Percentiles rank a stretch among this genome's conserved stretches.
Conservation (phyloP, 2,113 vertebrate genomes). For the Suncus etruscus region DNA sequence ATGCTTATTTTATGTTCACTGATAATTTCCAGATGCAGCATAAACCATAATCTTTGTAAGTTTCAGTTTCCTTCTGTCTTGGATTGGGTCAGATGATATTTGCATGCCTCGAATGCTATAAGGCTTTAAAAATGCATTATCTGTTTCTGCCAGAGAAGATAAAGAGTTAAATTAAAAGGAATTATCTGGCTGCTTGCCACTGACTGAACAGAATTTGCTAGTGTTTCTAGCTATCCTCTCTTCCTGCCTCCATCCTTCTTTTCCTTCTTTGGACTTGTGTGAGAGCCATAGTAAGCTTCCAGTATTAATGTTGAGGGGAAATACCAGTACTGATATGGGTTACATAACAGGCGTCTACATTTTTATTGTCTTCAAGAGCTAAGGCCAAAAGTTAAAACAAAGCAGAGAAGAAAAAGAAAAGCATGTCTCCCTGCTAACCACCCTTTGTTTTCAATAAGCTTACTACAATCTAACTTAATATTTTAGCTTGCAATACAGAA, state of each 20-base stretch:
- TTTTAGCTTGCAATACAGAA: conserved; percentile 61
- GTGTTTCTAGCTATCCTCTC: conserved; percentile 59
- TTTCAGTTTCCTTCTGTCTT: neutral
- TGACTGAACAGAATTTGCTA: conserved; percentile 67
- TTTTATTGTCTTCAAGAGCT: conserved; percentile 22
- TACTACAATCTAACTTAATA: conserved; percentile 55
- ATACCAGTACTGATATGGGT: conserved; percentile 57
- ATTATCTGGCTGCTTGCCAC: conserved; percentile 64
- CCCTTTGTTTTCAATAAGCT: conserved; percentile 54
- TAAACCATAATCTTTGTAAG: neutral
- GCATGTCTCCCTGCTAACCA: conserved; percentile 6
- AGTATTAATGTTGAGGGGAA: conserved; percentile 52
- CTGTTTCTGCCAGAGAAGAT: conserved; percentile 65
- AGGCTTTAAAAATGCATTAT: conserved; percentile 53
- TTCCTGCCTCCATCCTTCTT: conserved; percentile 48
- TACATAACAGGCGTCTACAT: conserved; percentile 40
- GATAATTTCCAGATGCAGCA: neutral
- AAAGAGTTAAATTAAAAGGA: conserved; percentile 76
- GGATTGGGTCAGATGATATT: neutral
- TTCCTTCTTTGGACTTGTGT: conserved; percentile 64
- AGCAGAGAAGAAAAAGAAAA: neutral
- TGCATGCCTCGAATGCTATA: conserved; percentile 24
- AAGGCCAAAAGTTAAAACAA: conserved; percentile 46
- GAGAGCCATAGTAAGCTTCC: conserved; percentile 65
- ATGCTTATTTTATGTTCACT: neutral